Percentiles rank a stretch among this genome's conserved stretches.
Evolutionary conservation across 2,888 invertebrate species (phyloP).

Genomic region (Nebria salina): DNA sequence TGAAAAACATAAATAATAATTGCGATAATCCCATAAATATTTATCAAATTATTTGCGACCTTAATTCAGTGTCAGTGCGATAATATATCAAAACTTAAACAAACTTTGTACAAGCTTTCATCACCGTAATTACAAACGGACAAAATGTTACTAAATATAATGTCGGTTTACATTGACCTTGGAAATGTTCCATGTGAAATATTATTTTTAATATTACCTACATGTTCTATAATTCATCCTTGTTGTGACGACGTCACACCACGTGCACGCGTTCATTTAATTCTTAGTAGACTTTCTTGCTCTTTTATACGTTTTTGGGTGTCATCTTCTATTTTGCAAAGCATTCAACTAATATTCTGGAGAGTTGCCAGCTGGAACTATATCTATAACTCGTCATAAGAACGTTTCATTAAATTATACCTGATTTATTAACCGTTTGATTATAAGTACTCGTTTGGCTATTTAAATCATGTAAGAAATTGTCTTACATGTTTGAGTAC

Average conservation of each 20-base stretch:
- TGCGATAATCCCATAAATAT: no score
- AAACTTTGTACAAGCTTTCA: background rate
- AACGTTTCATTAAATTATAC: background rate
- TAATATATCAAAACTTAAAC: background rate
- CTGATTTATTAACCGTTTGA: background rate
- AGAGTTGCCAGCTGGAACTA: background rate
- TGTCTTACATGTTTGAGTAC: no score
- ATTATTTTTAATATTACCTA: constrained; percentile 1
- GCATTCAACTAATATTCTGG: background rate
- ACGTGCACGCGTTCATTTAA: background rate
- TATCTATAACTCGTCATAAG: background rate
- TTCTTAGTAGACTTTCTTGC: background rate
- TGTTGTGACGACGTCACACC: background rate
- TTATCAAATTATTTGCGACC: no score
- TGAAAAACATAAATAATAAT: no score
- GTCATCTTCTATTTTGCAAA: background rate
- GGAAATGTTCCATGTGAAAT: background rate
- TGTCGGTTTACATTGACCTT: background rate
- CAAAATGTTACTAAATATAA: background rate
- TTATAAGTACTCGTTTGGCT: background rate
- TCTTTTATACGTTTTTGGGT: background rate
- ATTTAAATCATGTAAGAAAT: background rate
- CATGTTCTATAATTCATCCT: background rate
- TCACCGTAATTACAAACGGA: background rate
- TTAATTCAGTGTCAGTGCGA: background rate